phyloP scores from a whole-genome alignment of 1,140 invertebrate species.

The Cylas formicarius region DNA sequence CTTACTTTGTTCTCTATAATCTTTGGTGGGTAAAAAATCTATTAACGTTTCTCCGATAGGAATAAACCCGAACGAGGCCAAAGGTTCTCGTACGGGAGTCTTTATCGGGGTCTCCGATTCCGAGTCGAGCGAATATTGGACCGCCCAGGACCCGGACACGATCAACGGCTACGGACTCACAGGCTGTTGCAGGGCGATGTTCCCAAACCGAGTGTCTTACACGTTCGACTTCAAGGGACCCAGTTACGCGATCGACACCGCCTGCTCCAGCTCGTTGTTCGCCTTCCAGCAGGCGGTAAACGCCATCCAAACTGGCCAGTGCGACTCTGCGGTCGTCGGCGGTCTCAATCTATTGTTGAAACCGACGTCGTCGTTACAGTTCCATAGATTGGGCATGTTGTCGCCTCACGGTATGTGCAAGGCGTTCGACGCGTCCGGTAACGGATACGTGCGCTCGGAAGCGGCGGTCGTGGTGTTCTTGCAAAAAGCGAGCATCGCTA shows the following conservation, averaged over 20 bases:
- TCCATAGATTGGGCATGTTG: conserved; percentile 86
- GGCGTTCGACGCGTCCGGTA: conserved; percentile 84
- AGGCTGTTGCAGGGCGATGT: conserved; percentile 90
- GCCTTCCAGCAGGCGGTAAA: conserved; percentile 80
- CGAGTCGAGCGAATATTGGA: conserved; percentile 80
- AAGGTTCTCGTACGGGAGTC: conserved; percentile 81
- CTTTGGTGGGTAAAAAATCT: no score
- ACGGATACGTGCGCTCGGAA: conserved; percentile 91
- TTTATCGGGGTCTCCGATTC: conserved; percentile 83
- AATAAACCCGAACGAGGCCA: conserved; percentile 70
- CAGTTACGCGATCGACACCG: conserved; percentile 89
- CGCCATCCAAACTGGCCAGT: conserved; percentile 76
- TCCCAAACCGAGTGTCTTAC: conserved; percentile 91
- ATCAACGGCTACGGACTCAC: conserved; percentile 89
- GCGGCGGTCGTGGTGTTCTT: conserved; percentile 73
- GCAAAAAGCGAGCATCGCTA: conserved; percentile 68
- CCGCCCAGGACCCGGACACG: conserved; percentile 55
- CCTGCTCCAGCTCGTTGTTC: conserved; percentile 88
- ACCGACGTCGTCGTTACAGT: conserved; percentile 84
- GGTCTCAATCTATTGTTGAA: conserved; percentile 79
- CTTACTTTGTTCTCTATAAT: no score
- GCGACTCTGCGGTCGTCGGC: conserved; percentile 88
- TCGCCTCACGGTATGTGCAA: conserved; percentile 84
- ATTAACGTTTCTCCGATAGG: no score
- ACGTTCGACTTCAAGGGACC: conserved; percentile 90